Percentiles rank a stretch among this genome's conserved stretches.
Conservation (phyloP, 2,797 vertebrate genomes). For the Tangara arthus region DNA sequence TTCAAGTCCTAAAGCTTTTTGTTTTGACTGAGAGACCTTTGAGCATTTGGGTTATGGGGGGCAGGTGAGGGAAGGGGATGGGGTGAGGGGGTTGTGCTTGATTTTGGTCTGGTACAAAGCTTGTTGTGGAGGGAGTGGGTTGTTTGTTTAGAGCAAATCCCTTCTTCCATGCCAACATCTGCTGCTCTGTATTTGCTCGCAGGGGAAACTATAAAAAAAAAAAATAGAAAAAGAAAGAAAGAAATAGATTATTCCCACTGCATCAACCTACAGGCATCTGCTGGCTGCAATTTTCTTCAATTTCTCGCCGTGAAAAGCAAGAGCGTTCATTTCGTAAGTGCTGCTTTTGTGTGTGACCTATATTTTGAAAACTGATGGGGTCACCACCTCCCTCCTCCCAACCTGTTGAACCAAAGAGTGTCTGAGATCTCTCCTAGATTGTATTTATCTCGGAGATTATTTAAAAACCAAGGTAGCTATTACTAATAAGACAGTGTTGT, state of each 20-base stretch:
- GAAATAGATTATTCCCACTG: conserved; percentile 66
- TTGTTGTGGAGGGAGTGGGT: conserved; percentile 24
- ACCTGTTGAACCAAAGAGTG: conserved; percentile 38
- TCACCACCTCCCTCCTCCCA: conserved; percentile 60
- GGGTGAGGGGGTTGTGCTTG: background rate
- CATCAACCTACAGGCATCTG: conserved; percentile 65
- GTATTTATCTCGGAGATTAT: conserved; percentile 4
- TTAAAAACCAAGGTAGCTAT: conserved; percentile 50
- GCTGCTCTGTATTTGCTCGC: conserved; percentile 64
- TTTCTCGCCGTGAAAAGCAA: conserved; percentile 70
- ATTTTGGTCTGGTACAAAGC: background rate
- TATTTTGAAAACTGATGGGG: conserved; percentile 70
- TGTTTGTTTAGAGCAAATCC: conserved; percentile 64
- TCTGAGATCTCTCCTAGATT: conserved; percentile 4
- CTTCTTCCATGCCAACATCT: conserved; percentile 31
- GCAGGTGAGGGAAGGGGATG: background rate
- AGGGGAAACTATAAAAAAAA: background rate
- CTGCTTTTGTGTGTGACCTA: conserved; percentile 68
- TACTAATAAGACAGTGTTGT: conserved; percentile 7
- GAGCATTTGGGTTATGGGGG: background rate
- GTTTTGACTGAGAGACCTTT: conserved; percentile 58
- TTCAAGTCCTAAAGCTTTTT: conserved; percentile 51
- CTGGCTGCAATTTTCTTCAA: conserved; percentile 70
- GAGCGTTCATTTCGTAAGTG: conserved; percentile 71
- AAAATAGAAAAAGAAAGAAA: conserved; percentile 9